phyloP scores from a whole-genome alignment of 2,797 vertebrate species.

The Antennarius maculatus region DNA sequence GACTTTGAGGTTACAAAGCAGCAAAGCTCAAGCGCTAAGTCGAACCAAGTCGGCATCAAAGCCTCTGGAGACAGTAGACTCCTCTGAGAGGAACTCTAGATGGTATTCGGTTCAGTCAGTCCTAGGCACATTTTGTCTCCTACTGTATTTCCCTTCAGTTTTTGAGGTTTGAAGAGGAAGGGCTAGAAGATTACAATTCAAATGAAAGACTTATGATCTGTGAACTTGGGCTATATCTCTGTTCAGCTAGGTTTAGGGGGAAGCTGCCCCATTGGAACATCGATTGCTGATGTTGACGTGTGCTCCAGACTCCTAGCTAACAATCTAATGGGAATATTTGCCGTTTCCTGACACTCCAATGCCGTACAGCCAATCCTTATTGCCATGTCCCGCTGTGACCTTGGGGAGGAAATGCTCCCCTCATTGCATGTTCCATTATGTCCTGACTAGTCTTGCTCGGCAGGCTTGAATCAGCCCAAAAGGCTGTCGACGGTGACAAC shows the following conservation, averaged over 20 bases:
- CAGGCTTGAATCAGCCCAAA: neutral
- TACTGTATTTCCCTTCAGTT: neutral
- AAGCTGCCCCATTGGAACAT: slow-evolving; percentile 20
- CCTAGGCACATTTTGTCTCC: neutral
- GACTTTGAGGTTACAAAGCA: neutral
- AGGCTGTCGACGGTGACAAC: neutral
- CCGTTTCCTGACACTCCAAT: slow-evolving; percentile 14
- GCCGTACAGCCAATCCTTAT: slow-evolving; percentile 25
- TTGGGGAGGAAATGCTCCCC: slow-evolving; percentile 1
- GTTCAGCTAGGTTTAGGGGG: neutral
- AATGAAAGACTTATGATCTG: neutral
- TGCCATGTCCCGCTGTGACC: slow-evolving; percentile 5
- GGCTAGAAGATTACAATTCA: neutral
- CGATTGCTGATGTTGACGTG: slow-evolving; percentile 7
- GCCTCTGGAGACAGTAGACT: slow-evolving; percentile 6
- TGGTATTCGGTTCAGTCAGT: slow-evolving; percentile 2
- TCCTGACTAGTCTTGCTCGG: slow-evolving; percentile 7
- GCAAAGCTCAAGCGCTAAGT: neutral
- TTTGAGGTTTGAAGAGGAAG: neutral
- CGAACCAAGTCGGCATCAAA: neutral
- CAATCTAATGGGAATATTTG: slow-evolving; percentile 38
- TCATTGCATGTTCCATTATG: neutral
- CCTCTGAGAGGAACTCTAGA: slow-evolving; percentile 10
- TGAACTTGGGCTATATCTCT: neutral
- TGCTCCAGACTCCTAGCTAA: slow-evolving; percentile 2